A percentile compares a stretch with the other conserved stretches of the same genome.
phyloP scores from a whole-genome alignment of 1,140 invertebrate species.

The Apocrypta bakeri region DNA sequence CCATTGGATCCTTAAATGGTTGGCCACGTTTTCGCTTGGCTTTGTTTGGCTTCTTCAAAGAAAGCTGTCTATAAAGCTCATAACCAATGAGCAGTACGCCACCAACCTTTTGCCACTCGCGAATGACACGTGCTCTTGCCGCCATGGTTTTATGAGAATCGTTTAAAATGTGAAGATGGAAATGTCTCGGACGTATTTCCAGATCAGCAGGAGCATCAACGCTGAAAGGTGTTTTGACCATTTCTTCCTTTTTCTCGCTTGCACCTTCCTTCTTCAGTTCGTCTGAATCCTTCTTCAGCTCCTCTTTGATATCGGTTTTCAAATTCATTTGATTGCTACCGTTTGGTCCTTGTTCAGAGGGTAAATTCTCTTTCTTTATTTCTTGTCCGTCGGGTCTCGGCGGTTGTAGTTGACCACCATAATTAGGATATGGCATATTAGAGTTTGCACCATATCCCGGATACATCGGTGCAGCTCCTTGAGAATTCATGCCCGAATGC shows the following conservation, averaged over 20 bases:
- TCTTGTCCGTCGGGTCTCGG: slow-evolving; percentile 51
- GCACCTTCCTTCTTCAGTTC: slow-evolving; percentile 73
- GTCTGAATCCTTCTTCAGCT: slow-evolving; percentile 68
- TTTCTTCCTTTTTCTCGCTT: slow-evolving; percentile 73
- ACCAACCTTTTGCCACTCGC: slow-evolving; percentile 90
- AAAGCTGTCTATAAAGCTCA: slow-evolving; percentile 94
- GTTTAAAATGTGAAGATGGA: slow-evolving; percentile 92
- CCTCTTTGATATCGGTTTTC: slow-evolving; percentile 60
- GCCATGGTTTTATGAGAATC: slow-evolving; percentile 95
- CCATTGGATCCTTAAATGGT: slow-evolving; percentile 67
- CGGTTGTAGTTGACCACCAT: slow-evolving; percentile 53
- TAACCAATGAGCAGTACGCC: slow-evolving; percentile 98
- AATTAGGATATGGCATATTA: slow-evolving; percentile 47
- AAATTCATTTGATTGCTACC: slow-evolving; percentile 48
- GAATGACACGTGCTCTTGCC: slow-evolving; percentile 84
- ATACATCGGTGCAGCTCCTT: slow-evolving; percentile 39
- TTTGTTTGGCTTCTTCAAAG: slow-evolving; percentile 81
- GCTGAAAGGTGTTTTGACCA: slow-evolving; percentile 66
- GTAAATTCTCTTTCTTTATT: slow-evolving; percentile 53
- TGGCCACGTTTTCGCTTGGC: slow-evolving; percentile 71
- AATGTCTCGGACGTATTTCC: slow-evolving; percentile 81
- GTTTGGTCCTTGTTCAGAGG: slow-evolving; percentile 45
- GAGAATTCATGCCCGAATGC: slow-evolving; percentile 40
- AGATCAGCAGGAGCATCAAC: slow-evolving; percentile 67
- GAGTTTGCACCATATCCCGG: slow-evolving; percentile 44